Evolutionary conservation across 2,888 invertebrate genomes (phyloP).

Genomic region (Polydrusus cervinus): DNA sequence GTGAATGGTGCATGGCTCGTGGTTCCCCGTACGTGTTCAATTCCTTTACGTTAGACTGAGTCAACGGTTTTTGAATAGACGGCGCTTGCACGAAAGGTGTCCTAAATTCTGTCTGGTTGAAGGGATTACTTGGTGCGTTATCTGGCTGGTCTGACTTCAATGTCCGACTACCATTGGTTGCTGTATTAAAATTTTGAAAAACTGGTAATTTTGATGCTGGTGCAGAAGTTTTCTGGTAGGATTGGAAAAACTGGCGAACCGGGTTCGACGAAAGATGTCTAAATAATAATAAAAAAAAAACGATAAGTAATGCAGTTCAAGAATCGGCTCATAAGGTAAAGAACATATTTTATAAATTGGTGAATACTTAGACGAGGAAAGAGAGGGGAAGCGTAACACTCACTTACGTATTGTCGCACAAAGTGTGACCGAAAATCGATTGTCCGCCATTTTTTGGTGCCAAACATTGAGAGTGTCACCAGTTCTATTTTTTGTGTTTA

Average conservation of each 20-base stretch:
- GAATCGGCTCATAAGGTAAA: too few species aligned
- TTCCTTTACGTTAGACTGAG: conserved; percentile 12
- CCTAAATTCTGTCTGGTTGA: conserved; percentile 41
- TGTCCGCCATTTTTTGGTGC: too few species aligned
- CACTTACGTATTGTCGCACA: too few species aligned
- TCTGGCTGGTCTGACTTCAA: conserved; percentile 52
- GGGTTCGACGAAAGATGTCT: conserved; percentile 62
- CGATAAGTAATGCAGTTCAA: background rate
- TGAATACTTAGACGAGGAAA: too few species aligned
- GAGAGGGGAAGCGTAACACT: too few species aligned
- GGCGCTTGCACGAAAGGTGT: conserved; percentile 7
- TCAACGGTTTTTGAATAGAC: conserved; percentile 10
- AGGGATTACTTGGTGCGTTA: conserved; percentile 49
- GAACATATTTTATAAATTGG: too few species aligned
- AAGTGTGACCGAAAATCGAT: too few species aligned
- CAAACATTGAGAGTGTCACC: too few species aligned
- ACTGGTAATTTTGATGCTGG: conserved; percentile 56
- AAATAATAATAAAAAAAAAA: conserved; percentile 42
- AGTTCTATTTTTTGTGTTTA: too few species aligned
- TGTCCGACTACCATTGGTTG: conserved; percentile 27
- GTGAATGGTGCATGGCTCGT: conserved; percentile 60
- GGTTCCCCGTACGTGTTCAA: conserved; percentile 17
- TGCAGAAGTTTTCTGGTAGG: conserved; percentile 57
- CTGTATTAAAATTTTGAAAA: conserved; percentile 53
- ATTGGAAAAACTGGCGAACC: conserved; percentile 63